phyloP scores from a whole-genome alignment of 2,888 invertebrate species.

The Spicauda simplicius region DNA sequence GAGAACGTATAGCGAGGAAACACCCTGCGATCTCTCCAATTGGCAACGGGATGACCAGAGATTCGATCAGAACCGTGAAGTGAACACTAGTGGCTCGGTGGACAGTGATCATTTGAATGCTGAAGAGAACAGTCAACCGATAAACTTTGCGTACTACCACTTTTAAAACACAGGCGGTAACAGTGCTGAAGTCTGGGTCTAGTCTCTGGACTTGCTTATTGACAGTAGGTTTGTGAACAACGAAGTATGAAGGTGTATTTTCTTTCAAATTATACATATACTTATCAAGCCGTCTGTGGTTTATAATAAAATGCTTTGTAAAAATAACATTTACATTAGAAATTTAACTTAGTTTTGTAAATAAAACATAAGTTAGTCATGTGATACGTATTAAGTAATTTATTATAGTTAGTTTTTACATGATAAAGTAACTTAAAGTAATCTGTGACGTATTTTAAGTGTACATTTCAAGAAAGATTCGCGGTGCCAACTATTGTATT shows the following conservation, averaged over 20 bases:
- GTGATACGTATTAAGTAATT: conserved; percentile 74
- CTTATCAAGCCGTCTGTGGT: conserved; percentile 36
- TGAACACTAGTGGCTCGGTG: conserved; percentile 52
- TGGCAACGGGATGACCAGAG: conserved; percentile 55
- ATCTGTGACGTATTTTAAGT: conserved; percentile 39
- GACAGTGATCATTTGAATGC: conserved; percentile 53
- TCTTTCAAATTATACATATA: neutral
- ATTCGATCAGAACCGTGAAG: conserved; percentile 44
- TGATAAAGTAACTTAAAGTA: conserved; percentile 48
- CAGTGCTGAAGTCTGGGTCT: neutral
- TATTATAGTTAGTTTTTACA: conserved; percentile 70
- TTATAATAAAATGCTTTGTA: conserved; percentile 47
- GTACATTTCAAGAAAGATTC: conserved; percentile 50
- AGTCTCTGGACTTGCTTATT: neutral
- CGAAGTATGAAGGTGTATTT: conserved; percentile 5
- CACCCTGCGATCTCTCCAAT: conserved; percentile 74
- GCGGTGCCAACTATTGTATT: conserved; percentile 65
- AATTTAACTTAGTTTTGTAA: conserved; percentile 40
- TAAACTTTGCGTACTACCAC: conserved; percentile 80
- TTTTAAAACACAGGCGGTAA: conserved; percentile 55
- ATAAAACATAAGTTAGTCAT: conserved; percentile 68
- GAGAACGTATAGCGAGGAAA: conserved; percentile 46
- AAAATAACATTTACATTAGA: conserved; percentile 40
- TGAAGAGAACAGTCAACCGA: conserved; percentile 61
- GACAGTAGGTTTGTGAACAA: conserved; percentile 12